Evolutionary conservation across 2,113 vertebrate species (phyloP).

Genomic region (Scortum barcoo): DNA sequence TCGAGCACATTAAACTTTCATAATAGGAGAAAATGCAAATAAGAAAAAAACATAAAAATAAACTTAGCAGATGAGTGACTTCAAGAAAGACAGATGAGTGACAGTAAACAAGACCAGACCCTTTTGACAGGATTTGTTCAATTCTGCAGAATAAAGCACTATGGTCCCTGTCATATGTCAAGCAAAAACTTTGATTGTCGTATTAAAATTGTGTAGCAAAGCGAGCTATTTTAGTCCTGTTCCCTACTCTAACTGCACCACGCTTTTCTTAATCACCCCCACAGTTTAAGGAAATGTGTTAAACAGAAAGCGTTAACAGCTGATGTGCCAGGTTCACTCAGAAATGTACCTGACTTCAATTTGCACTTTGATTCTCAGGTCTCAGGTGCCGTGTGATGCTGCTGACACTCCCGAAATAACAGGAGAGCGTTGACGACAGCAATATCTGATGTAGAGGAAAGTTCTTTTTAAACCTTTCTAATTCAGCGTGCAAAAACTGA

Average conservation of each 20-base stretch:
- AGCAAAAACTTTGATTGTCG: background rate
- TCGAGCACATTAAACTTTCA: background rate
- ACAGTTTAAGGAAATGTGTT: background rate
- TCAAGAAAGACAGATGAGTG: background rate
- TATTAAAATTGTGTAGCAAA: background rate
- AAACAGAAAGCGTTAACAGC: background rate
- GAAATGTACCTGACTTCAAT: background rate
- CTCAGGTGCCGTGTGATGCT: slow-evolving; percentile 5
- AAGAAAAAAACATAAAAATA: background rate
- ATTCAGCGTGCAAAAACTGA: background rate
- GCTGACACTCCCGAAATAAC: slow-evolving; percentile 1
- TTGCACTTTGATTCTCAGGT: slow-evolving; percentile 4
- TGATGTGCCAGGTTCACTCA: background rate
- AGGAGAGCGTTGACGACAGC: background rate
- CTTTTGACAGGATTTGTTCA: background rate
- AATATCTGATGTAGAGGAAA: background rate
- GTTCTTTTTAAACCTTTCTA: background rate
- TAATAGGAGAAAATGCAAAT: background rate
- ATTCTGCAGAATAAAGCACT: background rate
- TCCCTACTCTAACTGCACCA: background rate
- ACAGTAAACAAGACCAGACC: background rate
- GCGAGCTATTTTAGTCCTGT: background rate
- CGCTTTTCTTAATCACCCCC: background rate
- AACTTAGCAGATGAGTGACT: background rate
- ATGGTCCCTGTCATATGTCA: background rate